Conservation (phyloP, 2,113 vertebrate genomes). For the Neolamprologus cancellatus region DNA sequence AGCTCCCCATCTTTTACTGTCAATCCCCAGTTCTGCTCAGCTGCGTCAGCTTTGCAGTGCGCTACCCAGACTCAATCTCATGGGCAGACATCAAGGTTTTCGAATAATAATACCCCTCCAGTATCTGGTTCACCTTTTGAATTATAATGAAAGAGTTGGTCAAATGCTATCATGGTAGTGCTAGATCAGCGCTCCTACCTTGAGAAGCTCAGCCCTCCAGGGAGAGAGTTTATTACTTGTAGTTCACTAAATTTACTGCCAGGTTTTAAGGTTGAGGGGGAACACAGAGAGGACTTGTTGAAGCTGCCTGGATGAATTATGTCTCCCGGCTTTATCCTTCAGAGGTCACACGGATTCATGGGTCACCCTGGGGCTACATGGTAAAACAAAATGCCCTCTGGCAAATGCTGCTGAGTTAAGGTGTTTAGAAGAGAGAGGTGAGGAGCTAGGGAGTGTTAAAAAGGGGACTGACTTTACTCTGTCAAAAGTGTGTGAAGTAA, state of each 20-base stretch:
- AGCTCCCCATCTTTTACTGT: constrained; percentile 1
- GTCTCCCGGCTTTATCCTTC: constrained; percentile 38
- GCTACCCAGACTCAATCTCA: neutral
- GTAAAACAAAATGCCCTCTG: constrained; percentile 35
- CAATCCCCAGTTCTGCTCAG: neutral
- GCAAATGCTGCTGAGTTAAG: constrained; percentile 32
- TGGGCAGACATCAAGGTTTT: constrained; percentile 40
- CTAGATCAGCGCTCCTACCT: constrained; percentile 40
- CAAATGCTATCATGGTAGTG: constrained; percentile 39
- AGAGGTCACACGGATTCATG: constrained; percentile 51
- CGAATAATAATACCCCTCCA: constrained; percentile 43
- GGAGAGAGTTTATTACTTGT: constrained; percentile 39
- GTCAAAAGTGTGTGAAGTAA: neutral
- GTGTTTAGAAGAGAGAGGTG: neutral
- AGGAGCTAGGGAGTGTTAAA: constrained; percentile 7
- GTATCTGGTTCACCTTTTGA: constrained; percentile 47
- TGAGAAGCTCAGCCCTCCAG: constrained; percentile 32
- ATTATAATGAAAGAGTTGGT: constrained; percentile 58
- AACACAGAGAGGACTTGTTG: constrained; percentile 59
- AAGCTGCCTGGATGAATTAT: constrained; percentile 60
- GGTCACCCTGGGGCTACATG: constrained; percentile 45
- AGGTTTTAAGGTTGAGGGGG: constrained; percentile 47
- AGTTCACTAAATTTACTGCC: constrained; percentile 56
- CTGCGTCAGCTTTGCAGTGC: constrained; percentile 22
- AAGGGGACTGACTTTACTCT: neutral